phyloP scores from a whole-genome alignment of 2,113 vertebrate genomes.

The Saiga tatarica region DNA sequence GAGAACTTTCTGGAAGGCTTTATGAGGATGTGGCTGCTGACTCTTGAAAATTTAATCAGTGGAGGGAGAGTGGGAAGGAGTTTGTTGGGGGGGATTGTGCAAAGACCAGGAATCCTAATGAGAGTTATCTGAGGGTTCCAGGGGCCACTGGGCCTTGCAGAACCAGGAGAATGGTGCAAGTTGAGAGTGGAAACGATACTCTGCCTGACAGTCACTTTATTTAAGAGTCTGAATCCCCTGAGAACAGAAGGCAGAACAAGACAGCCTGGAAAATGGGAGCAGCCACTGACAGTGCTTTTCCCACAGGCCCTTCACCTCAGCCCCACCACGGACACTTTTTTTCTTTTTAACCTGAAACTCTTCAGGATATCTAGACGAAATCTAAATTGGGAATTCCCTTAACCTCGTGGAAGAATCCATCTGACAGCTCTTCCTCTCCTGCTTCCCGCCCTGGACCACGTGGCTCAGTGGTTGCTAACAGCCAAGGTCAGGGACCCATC shows the following conservation, averaged over 20 bases:
- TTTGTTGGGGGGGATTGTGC: background rate
- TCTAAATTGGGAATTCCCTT: background rate
- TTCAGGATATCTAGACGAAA: background rate
- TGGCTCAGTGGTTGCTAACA: background rate
- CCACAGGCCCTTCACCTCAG: background rate
- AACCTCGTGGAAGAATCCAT: background rate
- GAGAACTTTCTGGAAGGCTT: background rate
- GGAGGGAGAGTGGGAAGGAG: background rate
- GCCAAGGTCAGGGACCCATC: background rate
- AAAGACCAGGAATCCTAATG: background rate
- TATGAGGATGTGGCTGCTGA: background rate
- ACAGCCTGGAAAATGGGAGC: background rate
- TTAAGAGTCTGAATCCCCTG: background rate
- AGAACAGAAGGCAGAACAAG: background rate
- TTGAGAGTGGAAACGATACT: background rate
- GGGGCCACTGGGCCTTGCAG: background rate
- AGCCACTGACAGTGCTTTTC: background rate
- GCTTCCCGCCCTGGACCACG: background rate
- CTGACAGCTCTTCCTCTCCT: slow-evolving; percentile 7
- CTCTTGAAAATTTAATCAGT: background rate
- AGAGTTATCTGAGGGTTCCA: background rate
- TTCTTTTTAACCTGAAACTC: background rate
- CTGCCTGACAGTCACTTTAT: background rate
- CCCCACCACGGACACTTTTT: background rate
- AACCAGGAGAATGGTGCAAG: background rate